A percentile compares a stretch with the other conserved stretches of the same genome.
Evolutionary conservation across 2,797 vertebrate genomes (phyloP).

Genomic region (Zenarchopterus dispar): DNA sequence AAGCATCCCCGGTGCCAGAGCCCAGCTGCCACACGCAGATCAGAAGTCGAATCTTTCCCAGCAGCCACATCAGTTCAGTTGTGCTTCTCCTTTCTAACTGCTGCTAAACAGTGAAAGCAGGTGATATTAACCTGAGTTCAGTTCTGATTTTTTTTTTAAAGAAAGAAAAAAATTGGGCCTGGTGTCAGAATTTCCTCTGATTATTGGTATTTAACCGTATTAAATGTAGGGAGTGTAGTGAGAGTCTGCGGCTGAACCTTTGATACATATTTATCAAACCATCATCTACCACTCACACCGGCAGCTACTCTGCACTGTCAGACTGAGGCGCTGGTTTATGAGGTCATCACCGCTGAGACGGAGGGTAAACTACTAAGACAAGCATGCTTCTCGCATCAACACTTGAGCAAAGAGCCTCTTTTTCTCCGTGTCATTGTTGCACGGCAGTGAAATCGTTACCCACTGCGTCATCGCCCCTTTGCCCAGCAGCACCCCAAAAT

Average conservation of each 20-base stretch:
- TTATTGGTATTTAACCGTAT: constrained; percentile 43
- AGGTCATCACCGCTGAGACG: constrained; percentile 58
- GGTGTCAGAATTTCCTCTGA: constrained; percentile 32
- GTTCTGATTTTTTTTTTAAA: not conserved
- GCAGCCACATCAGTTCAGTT: constrained; percentile 53
- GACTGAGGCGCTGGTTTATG: constrained; percentile 54
- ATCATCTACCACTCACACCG: constrained; percentile 43
- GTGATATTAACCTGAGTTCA: not conserved
- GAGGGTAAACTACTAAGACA: constrained; percentile 25
- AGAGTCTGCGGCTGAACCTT: constrained; percentile 61
- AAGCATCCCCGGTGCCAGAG: constrained; percentile 51
- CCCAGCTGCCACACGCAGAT: constrained; percentile 73
- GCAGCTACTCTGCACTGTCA: constrained; percentile 22
- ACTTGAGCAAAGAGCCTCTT: constrained; percentile 36
- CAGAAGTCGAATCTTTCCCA: constrained; percentile 52
- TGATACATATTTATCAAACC: constrained; percentile 58
- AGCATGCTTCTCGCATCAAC: constrained; percentile 28
- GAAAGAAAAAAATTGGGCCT: constrained; percentile 4
- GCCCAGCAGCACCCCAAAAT: constrained; percentile 53
- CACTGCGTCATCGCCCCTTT: constrained; percentile 47
- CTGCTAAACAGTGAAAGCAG: constrained; percentile 27
- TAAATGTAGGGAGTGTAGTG: constrained; percentile 31
- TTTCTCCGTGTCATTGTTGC: constrained; percentile 27
- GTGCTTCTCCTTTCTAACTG: constrained; percentile 33
- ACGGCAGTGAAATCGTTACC: constrained; percentile 66